Evolutionary conservation across 2,797 vertebrate species (phyloP).

Genomic region (Siniperca scherzeri): DNA sequence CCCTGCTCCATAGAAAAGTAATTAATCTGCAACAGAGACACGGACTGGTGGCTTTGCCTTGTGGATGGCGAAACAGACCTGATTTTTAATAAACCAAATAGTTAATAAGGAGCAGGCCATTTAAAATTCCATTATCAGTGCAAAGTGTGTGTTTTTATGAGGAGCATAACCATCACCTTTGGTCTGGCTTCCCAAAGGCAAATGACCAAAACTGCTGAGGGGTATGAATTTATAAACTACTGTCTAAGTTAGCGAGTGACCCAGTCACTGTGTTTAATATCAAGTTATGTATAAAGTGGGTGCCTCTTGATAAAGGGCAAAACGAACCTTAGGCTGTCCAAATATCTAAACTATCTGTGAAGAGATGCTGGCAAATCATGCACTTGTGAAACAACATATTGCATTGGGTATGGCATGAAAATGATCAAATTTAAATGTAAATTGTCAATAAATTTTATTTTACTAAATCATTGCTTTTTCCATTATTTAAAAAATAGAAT

Average conservation of each 20-base stretch:
- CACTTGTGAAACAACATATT: conserved; percentile 16
- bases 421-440: conserved; percentile 17
- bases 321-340: background rate
- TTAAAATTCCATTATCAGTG: conserved; percentile 87
- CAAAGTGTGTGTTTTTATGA: conserved; percentile 77
- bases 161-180: conserved; percentile 79
- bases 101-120: conserved; percentile 84
- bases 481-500: conserved; percentile 21
- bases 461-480: background rate
- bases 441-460: background rate
- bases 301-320: conserved; percentile 27
- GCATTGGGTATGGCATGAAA: conserved; percentile 13
- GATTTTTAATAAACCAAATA: conserved; percentile 84
- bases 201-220: conserved; percentile 65
- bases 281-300: conserved; percentile 15
- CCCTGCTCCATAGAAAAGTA: conserved; percentile 77
- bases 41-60: conserved; percentile 74
- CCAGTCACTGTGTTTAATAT: conserved; percentile 28
- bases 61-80: conserved; percentile 72
- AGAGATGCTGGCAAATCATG: conserved; percentile 23
- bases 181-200: conserved; percentile 61
- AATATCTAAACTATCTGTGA: conserved; percentile 26
- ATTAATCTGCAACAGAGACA: conserved; percentile 85
- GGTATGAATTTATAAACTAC: conserved; percentile 67
- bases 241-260: conserved; percentile 47